phyloP scores from a whole-genome alignment of 2,113 vertebrate genomes.

The Australoheros scitulus region DNA sequence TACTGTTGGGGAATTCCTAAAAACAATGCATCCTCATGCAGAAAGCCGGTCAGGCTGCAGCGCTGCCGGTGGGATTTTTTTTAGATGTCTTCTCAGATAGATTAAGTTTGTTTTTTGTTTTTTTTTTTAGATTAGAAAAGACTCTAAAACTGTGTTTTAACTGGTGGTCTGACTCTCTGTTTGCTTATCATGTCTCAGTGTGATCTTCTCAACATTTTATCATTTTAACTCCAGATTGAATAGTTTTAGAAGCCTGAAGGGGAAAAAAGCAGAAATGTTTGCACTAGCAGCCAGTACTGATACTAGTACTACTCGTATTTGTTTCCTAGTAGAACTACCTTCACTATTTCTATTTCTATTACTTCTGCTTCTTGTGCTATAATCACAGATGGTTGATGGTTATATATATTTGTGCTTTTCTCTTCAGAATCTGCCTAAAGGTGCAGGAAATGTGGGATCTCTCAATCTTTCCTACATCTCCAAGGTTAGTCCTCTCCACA shows the following conservation, averaged over 20 bases:
- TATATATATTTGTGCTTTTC: background rate
- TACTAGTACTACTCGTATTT: background rate
- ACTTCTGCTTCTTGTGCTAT: background rate
- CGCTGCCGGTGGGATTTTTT: background rate
- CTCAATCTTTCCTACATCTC: conserved; percentile 97
- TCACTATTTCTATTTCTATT: background rate
- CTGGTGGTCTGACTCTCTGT: background rate
- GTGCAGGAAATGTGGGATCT: conserved; percentile 87
- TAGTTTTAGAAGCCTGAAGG: background rate
- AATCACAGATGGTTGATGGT: background rate
- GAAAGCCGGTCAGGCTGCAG: background rate
- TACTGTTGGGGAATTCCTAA: background rate
- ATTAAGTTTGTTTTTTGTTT: background rate
- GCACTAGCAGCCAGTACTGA: background rate
- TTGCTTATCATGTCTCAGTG: background rate
- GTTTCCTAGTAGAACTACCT: no score
- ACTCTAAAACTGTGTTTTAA: background rate
- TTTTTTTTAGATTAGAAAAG: background rate
- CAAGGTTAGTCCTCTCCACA: conserved; percentile 81
- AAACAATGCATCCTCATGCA: background rate
- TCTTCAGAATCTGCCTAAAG: conserved; percentile 91
- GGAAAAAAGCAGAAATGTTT: accelerated
- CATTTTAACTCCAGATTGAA: background rate
- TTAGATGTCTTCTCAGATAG: background rate
- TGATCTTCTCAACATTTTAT: background rate